Percentiles rank a stretch among this genome's conserved stretches.
Evolutionary conservation across 2,888 invertebrate species (phyloP).

Genomic region (Macrostomum cliftonense): DNA sequence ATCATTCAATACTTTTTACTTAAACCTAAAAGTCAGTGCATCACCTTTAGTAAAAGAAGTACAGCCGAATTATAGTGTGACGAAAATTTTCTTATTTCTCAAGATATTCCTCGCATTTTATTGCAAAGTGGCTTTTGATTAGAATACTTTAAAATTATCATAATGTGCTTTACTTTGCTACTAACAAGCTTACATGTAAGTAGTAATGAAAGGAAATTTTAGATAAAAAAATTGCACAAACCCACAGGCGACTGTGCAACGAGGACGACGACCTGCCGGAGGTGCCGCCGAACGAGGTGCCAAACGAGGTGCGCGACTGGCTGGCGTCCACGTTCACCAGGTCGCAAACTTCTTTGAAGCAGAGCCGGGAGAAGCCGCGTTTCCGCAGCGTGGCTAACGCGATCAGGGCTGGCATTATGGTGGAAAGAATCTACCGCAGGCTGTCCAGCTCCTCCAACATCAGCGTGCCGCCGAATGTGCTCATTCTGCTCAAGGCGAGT

Average conservation of each 20-base stretch:
- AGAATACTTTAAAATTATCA: too few species aligned
- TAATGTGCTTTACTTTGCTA: too few species aligned
- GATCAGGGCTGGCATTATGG: constrained; percentile 74
- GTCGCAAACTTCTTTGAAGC: constrained; percentile 16
- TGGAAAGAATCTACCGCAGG: constrained; percentile 55
- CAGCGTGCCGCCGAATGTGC: constrained; percentile 69
- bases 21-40: too few species aligned
- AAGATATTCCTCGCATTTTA: too few species aligned
- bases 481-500: constrained; percentile 60
- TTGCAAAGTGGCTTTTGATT: too few species aligned
- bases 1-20: too few species aligned
- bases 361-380: constrained; percentile 38
- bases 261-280: constrained; percentile 76
- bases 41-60: too few species aligned
- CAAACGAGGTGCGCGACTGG: constrained; percentile 51
- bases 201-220: too few species aligned
- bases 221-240: too few species aligned
- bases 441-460: constrained; percentile 46
- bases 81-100: too few species aligned
- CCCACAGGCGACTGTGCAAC: constrained; percentile 31
- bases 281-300: constrained; percentile 72
- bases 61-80: too few species aligned
- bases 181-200: too few species aligned
- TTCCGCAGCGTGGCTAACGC: constrained; percentile 78
- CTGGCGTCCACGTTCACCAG: constrained; percentile 74